phyloP scores from a whole-genome alignment of 2,797 vertebrate species.

The Falco concolor region DNA sequence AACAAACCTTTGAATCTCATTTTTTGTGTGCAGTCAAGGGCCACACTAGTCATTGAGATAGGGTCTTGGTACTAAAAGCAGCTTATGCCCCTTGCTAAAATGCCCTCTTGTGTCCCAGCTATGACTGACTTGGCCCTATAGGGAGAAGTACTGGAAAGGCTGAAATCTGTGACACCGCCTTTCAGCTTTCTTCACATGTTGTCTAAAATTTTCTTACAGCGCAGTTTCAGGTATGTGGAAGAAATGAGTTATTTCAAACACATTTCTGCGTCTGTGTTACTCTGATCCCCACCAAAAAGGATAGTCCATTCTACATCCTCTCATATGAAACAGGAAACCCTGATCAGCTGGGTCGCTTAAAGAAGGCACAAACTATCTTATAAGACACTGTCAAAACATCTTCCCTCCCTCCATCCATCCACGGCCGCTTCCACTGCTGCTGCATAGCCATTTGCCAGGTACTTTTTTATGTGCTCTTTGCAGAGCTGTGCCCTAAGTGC shows the following conservation, averaged over 20 bases:
- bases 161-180: not conserved
- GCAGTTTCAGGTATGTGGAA: not conserved
- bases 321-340: not conserved
- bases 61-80: not conserved
- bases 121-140: not conserved
- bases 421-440: rapidly evolving
- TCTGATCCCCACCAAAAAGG: not conserved
- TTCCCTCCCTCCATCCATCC: not conserved
- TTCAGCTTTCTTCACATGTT: not conserved
- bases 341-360: not conserved
- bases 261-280: not conserved
- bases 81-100: not conserved
- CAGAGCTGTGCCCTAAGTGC: not conserved
- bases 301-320: not conserved
- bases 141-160: not conserved
- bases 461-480: not conserved
- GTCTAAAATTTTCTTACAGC: not conserved
- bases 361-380: not conserved
- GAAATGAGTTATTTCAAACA: not conserved
- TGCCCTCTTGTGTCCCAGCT: not conserved
- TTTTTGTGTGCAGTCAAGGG: not conserved
- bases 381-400: not conserved
- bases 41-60: not conserved
- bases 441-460: not conserved
- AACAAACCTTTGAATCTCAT: not conserved